Percentiles rank a stretch among this genome's conserved stretches.
Conservation (phyloP, 2,797 vertebrate genomes). For the Tympanoctomys barrerae region DNA sequence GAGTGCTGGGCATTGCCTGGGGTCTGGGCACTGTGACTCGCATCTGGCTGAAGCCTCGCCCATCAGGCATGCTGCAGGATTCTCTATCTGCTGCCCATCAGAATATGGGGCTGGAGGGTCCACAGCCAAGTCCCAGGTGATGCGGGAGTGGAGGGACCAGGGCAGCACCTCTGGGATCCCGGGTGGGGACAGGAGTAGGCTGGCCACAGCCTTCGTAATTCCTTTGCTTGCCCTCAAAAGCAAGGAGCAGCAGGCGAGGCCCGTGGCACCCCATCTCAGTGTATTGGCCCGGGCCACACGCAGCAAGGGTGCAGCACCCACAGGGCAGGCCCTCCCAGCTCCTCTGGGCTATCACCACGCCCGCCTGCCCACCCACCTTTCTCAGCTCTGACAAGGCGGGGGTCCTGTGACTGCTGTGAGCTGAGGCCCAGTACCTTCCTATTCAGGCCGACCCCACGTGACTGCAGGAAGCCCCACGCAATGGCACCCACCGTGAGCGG, state of each 20-base stretch:
- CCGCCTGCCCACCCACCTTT: accelerated
- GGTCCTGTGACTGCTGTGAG: neutral
- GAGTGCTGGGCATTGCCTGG: neutral
- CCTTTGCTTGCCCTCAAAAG: neutral
- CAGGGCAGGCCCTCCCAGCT: accelerated
- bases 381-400: neutral
- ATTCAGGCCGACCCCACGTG: accelerated
- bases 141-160: neutral
- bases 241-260: neutral
- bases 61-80: neutral
- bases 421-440: neutral
- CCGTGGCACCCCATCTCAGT: no score
- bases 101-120: neutral
- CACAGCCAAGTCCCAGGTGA: neutral
- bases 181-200: neutral
- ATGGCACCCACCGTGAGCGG: conserved; percentile 93
- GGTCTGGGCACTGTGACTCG: neutral
- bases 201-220: neutral
- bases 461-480: neutral
- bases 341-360: accelerated
- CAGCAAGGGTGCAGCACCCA: neutral
- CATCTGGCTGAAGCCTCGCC: neutral
- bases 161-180: neutral
- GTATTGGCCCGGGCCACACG: neutral
- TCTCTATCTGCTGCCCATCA: neutral